phyloP scores from a whole-genome alignment of 2,797 vertebrate genomes.

The Tinamus major region DNA sequence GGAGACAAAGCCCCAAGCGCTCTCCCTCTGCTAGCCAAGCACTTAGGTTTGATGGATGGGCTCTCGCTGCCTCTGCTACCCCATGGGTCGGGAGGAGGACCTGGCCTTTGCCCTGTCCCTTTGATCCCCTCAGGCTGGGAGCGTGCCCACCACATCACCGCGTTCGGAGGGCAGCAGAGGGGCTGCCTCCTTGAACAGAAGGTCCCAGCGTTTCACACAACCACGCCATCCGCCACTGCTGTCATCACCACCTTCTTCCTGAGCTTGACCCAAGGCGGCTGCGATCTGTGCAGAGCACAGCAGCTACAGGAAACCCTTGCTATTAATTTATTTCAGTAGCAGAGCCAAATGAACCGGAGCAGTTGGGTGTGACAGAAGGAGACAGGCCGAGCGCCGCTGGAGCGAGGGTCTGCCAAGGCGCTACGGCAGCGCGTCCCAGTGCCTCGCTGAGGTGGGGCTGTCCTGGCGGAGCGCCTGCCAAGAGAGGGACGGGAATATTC shows the following conservation, averaged over 20 bases:
- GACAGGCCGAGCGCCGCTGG: neutral
- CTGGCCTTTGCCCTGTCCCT: constrained; percentile 29
- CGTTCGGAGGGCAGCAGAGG: neutral
- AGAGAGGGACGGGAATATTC: neutral
- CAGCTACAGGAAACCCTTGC: neutral
- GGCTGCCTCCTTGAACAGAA: neutral
- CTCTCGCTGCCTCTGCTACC: constrained; percentile 4
- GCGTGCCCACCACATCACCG: neutral
- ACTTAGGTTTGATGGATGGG: constrained; percentile 29
- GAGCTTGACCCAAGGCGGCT: neutral
- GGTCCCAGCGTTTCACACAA: neutral
- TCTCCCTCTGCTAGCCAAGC: constrained; percentile 9
- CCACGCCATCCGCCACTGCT: neutral
- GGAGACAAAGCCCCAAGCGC: constrained; percentile 28
- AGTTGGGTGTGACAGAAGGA: neutral
- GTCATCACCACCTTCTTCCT: neutral
- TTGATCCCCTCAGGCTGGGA: constrained; percentile 25
- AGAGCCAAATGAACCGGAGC: neutral
- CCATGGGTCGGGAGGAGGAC: neutral
- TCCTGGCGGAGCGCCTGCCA: neutral
- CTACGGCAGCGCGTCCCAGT: neutral
- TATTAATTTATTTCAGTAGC: constrained; percentile 5
- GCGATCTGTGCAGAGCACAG: neutral
- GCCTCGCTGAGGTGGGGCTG: fast-evolving
- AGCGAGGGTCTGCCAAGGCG: neutral